Base-by-base conservation (phyloP, 2,888 invertebrate species). In the Hymenopus coronatus region DNA sequence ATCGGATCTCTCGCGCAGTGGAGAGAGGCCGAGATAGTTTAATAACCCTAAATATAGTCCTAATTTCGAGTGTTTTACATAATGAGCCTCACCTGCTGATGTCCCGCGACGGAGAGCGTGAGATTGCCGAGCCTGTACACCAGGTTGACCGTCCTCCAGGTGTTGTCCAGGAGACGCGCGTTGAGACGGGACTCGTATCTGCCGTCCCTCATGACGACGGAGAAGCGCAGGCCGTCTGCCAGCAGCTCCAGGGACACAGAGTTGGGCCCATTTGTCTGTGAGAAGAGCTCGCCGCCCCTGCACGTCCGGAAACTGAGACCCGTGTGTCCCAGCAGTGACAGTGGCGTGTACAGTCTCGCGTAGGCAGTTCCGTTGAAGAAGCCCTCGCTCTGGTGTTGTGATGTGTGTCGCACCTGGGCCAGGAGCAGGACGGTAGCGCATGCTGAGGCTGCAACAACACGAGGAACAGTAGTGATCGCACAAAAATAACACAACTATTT, bases 251-350 rank as follows among this genome's bases (percentile, higher is more conserved):
- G 88, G 15, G 90, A 90, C 8, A 90, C 83, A 14, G 82, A 54
- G 84, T 88, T 82, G 81, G 81, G 82, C 14, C 88, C 88, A 46
- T 87, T 89, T 28, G 87, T 88, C 91, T 94, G 94, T 82, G 92
- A 91, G 91, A 94, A 94, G 25, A 94, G 92, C 88, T 92, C 92
- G 14, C 94, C 94, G 92, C 94, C 96, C 91, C 95, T 95, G 93
- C 97, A 98, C 9, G 97, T 97, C 91, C 97, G 94, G 93, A 97
- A 97, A 93, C 97, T 97, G 91, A 97, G 95, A 40, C 97, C 97
- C 90, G 96, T 97, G 92, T 97, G 97, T 92, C 96, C 95, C 93
- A 96, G 96, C 91, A 97, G 95, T 89, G 97, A 96, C 92, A 97
- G 95, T 89, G 96, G 96, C 90, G 96, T 95, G 91, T 95, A 93